A percentile compares a stretch with the other conserved stretches of the same genome.
Evolutionary conservation across 2,797 vertebrate genomes (phyloP).

Genomic region (Perodicticus potto): DNA sequence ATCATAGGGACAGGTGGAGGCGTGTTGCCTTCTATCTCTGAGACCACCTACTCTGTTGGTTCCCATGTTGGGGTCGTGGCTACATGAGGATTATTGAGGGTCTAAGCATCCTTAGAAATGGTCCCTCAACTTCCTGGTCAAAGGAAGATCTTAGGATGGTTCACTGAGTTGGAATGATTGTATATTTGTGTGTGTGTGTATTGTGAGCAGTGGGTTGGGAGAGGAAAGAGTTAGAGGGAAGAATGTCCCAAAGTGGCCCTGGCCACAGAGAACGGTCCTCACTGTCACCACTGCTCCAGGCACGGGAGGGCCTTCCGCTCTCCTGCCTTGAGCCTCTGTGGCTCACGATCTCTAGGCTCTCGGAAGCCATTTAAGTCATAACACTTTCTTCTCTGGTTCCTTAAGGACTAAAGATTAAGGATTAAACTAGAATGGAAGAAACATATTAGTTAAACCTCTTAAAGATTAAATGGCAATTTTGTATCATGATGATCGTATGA

Average conservation of each 20-base stretch:
- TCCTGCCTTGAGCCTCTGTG: background rate
- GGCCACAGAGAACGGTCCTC: background rate
- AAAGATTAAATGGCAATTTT: background rate
- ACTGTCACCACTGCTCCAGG: too few relatives aligned
- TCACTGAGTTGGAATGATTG: background rate
- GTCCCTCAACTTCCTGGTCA: background rate
- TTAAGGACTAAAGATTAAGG: background rate
- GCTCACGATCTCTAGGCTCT: background rate
- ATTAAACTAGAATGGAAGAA: slow-evolving; percentile 14
- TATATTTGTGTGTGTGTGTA: background rate
- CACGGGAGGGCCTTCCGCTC: background rate
- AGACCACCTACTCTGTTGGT: background rate
- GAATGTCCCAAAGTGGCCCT: background rate
- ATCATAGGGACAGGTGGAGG: background rate
- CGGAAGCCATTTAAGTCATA: background rate
- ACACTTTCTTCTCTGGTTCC: background rate
- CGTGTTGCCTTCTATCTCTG: background rate
- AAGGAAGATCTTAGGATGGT: background rate
- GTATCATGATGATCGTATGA: background rate
- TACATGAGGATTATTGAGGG: background rate
- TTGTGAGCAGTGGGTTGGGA: background rate
- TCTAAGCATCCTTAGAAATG: slow-evolving; percentile 20
- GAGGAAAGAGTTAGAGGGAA: background rate
- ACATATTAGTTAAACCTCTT: background rate
- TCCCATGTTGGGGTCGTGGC: background rate